Conservation (phyloP, 2,888 invertebrate genomes). For the Chrysotoxum bicinctum region DNA sequence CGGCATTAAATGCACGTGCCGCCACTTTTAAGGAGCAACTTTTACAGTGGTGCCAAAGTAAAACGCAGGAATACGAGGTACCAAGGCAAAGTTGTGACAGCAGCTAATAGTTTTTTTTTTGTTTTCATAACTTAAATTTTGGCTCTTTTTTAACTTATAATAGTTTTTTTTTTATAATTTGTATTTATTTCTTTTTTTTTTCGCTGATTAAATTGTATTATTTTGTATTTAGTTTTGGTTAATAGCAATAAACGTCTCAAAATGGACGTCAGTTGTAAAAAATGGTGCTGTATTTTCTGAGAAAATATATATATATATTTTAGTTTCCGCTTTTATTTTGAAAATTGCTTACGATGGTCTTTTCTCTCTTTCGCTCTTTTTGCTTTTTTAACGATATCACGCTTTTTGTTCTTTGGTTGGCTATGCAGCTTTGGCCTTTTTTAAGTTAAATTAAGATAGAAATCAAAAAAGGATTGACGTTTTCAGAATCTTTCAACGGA, state of each 20-base stretch:
- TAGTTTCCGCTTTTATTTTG: constrained; percentile 1
- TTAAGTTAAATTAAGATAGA: constrained; percentile 15
- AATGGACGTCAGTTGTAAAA: background rate
- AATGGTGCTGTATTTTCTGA: constrained; percentile 29
- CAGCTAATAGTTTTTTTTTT: constrained; percentile 54
- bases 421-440: constrained; percentile 25
- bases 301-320: background rate
- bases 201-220: constrained; percentile 23
- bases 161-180: constrained; percentile 31
- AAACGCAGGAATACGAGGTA: constrained; percentile 99
- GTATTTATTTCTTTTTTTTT: constrained; percentile 23
- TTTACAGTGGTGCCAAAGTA: constrained; percentile 98
- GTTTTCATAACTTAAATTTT: constrained; percentile 33
- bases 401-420: constrained; percentile 45
- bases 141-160: constrained; percentile 35
- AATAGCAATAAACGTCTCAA: background rate
- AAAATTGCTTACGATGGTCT: constrained; percentile 1
- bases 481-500: too few relatives aligned
- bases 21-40: constrained; percentile 98
- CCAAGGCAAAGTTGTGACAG: constrained; percentile 70
- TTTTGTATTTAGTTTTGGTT: constrained; percentile 10
- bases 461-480: constrained; percentile 40
- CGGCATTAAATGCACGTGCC: constrained; percentile 94
- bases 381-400: constrained; percentile 47
- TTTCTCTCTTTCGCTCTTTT: background rate